These are phyloP conservation scores for Athene cunicularia DNA, from an alignment of 2,113 vertebrate genomes.

Conservation along the genomic window DNA sequence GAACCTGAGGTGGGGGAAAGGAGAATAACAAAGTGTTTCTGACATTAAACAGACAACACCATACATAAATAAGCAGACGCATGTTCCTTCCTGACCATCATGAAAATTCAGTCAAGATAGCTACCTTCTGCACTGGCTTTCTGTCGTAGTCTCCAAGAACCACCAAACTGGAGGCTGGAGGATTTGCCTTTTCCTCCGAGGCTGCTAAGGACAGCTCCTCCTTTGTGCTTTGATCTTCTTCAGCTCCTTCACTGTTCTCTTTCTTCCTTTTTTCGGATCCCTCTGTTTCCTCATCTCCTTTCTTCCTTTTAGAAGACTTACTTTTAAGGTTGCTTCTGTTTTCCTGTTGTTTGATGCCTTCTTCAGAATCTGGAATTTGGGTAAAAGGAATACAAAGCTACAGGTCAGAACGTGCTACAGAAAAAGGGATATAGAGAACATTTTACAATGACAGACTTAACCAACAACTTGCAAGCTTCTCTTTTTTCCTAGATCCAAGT, in stretches of 20 bases:
- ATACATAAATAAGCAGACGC: not conserved
- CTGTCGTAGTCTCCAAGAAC: conserved; percentile 81
- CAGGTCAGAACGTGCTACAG: not conserved
- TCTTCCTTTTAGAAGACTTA: not conserved
- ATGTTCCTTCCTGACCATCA: not conserved
- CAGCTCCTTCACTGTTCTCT: not conserved
- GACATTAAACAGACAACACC: not conserved
- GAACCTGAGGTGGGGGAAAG: conserved; percentile 71
- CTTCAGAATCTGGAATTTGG: not conserved
- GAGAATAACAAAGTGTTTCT: not conserved
- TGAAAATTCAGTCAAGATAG: not conserved
- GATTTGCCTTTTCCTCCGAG: not conserved
- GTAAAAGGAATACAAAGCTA: not conserved
- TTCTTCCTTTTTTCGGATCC: not conserved
- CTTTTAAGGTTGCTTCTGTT: not conserved
- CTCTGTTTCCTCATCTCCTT: not conserved
- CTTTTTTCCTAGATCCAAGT: not conserved
- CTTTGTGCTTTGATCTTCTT: not conserved
- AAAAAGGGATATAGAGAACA: not conserved
- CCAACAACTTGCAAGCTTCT: not conserved
- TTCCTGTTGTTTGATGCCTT: not conserved
- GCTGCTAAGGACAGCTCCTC: not conserved
- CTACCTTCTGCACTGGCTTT: conserved; percentile 56
- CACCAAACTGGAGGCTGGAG: conserved; percentile 31
- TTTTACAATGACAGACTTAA: fast-evolving